Conservation (phyloP, 1,140 invertebrate genomes). For the Wasmannia auropunctata region DNA sequence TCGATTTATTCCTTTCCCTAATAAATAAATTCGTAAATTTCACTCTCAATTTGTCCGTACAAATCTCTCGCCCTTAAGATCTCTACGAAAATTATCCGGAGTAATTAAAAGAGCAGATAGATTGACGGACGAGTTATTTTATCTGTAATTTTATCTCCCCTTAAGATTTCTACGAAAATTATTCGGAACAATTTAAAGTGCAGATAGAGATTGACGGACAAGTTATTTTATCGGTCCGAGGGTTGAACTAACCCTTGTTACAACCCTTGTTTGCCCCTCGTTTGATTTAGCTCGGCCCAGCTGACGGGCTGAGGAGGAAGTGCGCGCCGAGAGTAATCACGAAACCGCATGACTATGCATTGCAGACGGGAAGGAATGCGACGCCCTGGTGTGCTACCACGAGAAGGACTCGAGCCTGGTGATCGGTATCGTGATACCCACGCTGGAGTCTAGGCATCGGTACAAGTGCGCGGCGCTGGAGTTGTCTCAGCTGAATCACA, state of each 20-base stretch:
- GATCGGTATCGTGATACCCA: constrained; percentile 81
- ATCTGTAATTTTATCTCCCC: no score
- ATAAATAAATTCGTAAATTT: no score
- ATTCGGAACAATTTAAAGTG: neutral
- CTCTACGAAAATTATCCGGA: neutral
- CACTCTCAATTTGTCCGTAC: no score
- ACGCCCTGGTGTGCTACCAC: constrained; percentile 84
- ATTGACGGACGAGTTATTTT: neutral
- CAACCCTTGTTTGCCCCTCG: neutral
- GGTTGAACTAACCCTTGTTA: neutral
- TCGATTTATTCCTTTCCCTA: no score
- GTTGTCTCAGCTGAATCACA: constrained; percentile 78
- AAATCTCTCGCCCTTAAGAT: neutral
- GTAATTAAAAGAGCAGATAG: neutral
- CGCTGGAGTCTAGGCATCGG: constrained; percentile 81
- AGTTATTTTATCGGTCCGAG: no score
- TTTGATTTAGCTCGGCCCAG: neutral
- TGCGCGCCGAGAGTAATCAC: constrained; percentile 24
- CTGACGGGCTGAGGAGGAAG: no score
- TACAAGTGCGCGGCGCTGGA: constrained; percentile 83
- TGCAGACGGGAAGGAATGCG: constrained; percentile 84
- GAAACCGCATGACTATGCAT: constrained; percentile 47
- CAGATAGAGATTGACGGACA: neutral
- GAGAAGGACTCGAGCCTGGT: constrained; percentile 83
- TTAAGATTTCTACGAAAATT: neutral